These are phyloP conservation scores for Archegozetes longisetosus DNA, from an alignment of 1,140 invertebrate genomes.

Conservation along the genomic window DNA sequence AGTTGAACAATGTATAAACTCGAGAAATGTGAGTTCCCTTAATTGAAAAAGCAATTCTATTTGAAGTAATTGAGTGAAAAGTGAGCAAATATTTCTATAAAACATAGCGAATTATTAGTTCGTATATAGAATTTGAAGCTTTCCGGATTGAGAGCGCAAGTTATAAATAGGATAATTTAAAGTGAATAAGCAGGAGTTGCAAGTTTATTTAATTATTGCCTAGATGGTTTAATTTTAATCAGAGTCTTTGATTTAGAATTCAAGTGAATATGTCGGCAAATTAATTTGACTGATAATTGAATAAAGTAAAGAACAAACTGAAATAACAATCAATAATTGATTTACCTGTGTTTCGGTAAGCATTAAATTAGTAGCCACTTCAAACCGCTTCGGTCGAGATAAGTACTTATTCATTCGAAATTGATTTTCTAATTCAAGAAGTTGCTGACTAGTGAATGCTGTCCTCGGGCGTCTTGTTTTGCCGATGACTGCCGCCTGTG, in stretches of 20 bases:
- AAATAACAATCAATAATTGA: constrained; percentile 3
- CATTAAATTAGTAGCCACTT: constrained; percentile 93
- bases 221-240: not conserved
- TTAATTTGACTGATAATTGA: not conserved
- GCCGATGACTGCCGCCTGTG: constrained; percentile 63
- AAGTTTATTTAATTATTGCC: constrained; percentile 1
- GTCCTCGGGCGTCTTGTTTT: constrained; percentile 90
- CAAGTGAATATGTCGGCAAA: constrained; percentile 2
- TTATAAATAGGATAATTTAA: not conserved
- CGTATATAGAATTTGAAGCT: too few relatives aligned
- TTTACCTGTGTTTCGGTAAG: constrained; percentile 93
- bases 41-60: too few relatives aligned
- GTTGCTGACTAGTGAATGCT: constrained; percentile 93
- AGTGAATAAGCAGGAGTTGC: not conserved
- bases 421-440: constrained; percentile 93
- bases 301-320: not conserved
- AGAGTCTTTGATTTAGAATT: not conserved
- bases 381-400: constrained; percentile 91
- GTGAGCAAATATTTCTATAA: too few relatives aligned
- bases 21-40: too few relatives aligned
- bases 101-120: too few relatives aligned
- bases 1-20: too few relatives aligned
- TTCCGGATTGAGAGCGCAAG: too few relatives aligned
- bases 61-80: too few relatives aligned
- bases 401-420: constrained; percentile 98